These are phyloP conservation scores for Oncorhynchus tshawytscha DNA, from an alignment of 2,113 vertebrate species.

Conservation along the genomic window DNA sequence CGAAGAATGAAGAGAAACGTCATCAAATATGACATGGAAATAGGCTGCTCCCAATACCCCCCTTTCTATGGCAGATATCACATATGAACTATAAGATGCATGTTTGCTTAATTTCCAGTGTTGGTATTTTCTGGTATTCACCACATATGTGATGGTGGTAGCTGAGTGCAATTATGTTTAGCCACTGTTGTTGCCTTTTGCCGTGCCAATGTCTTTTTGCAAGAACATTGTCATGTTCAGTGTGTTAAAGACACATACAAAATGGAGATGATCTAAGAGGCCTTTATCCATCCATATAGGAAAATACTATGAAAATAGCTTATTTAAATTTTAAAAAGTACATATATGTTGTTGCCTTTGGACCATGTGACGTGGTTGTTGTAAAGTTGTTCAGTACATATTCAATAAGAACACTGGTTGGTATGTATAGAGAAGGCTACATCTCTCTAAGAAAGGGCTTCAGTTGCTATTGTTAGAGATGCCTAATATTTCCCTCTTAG, in stretches of 20 bases:
- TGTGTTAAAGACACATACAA: slow-evolving; percentile 48
- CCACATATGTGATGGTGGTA: slow-evolving; percentile 63
- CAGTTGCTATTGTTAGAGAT: not conserved
- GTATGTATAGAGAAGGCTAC: slow-evolving; percentile 29
- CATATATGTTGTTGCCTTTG: slow-evolving; percentile 53
- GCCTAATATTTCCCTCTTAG: not conserved
- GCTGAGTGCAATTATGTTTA: slow-evolving; percentile 62
- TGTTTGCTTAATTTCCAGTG: slow-evolving; percentile 76
- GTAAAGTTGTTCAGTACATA: slow-evolving; percentile 44
- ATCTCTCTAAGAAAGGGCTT: not conserved
- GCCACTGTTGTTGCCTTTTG: slow-evolving; percentile 70
- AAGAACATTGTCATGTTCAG: slow-evolving; percentile 61
- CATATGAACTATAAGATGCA: slow-evolving; percentile 79
- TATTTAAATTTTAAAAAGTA: slow-evolving; percentile 32
- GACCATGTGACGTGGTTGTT: slow-evolving; percentile 39
- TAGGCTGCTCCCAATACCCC: slow-evolving; percentile 26
- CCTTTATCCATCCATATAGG: slow-evolving; percentile 62
- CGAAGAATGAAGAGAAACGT: slow-evolving; percentile 24
- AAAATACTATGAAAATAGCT: slow-evolving; percentile 16
- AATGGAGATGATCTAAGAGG: slow-evolving; percentile 61
- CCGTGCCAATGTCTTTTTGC: slow-evolving; percentile 59
- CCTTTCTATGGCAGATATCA: slow-evolving; percentile 55
- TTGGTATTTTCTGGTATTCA: slow-evolving; percentile 67
- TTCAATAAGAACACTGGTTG: slow-evolving; percentile 28
- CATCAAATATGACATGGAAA: slow-evolving; percentile 47